Evolutionary conservation across 2,888 invertebrate species (phyloP).

Genomic region (Agrochola circellaris): DNA sequence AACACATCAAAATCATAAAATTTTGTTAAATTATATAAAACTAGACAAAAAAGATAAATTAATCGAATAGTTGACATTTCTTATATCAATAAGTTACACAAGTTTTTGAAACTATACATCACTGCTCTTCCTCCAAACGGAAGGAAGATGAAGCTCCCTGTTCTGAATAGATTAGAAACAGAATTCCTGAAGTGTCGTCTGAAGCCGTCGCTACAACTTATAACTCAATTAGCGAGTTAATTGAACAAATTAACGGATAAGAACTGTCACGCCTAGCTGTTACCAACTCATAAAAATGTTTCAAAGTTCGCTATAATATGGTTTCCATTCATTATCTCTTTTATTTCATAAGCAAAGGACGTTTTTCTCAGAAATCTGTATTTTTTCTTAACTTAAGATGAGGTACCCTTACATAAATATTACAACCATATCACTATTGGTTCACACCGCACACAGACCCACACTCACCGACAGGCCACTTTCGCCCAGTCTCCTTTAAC

Average conservation of each 20-base stretch:
- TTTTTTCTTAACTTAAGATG: too few species aligned
- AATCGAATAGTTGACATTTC: neutral
- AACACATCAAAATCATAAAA: neutral
- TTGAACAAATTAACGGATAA: conserved; percentile 29
- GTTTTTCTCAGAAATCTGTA: neutral
- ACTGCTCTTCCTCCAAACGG: neutral
- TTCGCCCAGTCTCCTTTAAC: too few species aligned
- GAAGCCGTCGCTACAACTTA: conserved; percentile 21
- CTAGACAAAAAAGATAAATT: neutral
- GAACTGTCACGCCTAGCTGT: conserved; percentile 2
- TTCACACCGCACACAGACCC: too few species aligned
- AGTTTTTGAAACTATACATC: neutral
- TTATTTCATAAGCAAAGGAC: neutral
- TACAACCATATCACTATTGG: too few species aligned
- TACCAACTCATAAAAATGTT: neutral
- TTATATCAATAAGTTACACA: neutral
- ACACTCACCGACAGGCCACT: too few species aligned
- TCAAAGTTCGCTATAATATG: neutral
- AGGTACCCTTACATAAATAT: too few species aligned
- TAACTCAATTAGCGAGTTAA: conserved; percentile 44
- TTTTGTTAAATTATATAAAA: neutral
- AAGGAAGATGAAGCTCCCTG: neutral
- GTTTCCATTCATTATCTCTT: neutral
- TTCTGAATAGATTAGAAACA: conserved; percentile 22
- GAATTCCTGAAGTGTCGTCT: conserved; percentile 1